A percentile compares a stretch with the other conserved stretches of the same genome.
These are phyloP conservation scores for Bombus difficillimus DNA, from an alignment of 1,140 invertebrate genomes.

Conservation along the genomic window DNA sequence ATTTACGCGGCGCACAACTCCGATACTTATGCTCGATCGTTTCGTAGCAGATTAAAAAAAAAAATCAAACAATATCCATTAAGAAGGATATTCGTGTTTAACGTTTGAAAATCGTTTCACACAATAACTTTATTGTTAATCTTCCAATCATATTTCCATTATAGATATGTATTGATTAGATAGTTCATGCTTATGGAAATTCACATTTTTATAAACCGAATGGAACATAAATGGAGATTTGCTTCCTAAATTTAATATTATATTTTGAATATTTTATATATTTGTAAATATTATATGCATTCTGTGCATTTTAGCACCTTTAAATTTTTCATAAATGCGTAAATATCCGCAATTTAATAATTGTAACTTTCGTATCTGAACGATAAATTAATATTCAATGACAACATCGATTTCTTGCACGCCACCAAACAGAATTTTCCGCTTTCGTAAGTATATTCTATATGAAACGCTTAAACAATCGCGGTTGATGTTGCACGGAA, in stretches of 20 bases:
- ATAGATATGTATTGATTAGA: too few relatives aligned
- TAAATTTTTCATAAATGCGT: background rate
- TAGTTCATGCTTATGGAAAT: too few relatives aligned
- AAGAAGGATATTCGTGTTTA: background rate
- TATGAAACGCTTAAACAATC: constrained; percentile 1
- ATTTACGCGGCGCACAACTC: background rate
- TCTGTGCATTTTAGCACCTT: background rate
- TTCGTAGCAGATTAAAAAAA: background rate
- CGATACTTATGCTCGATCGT: constrained; percentile 9
- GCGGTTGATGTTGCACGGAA: background rate
- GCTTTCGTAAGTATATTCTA: background rate
- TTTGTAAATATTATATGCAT: background rate
- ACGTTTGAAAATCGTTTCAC: background rate
- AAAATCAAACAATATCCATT: too few relatives aligned
- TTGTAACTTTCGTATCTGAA: background rate
- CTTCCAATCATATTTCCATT: background rate
- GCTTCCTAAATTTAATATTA: too few relatives aligned
- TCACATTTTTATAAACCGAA: too few relatives aligned
- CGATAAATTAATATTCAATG: background rate
- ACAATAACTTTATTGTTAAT: background rate
- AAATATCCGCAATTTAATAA: too few relatives aligned
- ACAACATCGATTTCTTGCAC: background rate
- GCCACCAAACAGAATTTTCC: rapidly evolving
- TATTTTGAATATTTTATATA: background rate
- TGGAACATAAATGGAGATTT: too few relatives aligned